Base-by-base conservation (phyloP, 2,888 invertebrate genomes). In the Noctua janthina region DNA sequence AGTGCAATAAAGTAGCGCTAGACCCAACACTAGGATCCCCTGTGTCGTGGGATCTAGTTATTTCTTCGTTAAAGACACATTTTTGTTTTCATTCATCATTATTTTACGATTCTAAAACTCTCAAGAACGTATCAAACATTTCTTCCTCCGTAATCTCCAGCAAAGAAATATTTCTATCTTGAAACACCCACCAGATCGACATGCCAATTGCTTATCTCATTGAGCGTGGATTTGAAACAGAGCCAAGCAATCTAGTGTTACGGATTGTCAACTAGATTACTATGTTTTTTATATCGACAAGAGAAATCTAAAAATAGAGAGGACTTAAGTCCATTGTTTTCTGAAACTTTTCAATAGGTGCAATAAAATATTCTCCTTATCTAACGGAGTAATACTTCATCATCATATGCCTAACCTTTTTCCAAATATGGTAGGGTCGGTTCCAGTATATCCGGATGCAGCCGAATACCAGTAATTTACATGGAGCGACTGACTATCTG, bases 171-270 rank as follows among this genome's bases (percentile, higher is more conserved):
- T 64, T 71, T 78, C 67, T 49, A 68, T 71, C 62, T 68, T 66
- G 79, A 62, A 56, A 71, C 64, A 29, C 62, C 35, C 59, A 29
- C 54, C 29, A 17, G 1, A 59, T 68, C 11, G 74, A 70, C 64
- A 85, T 76, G 81, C 81, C 85, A 87, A 88, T 85, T 74, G 81
- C 51, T 79, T 88, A 88, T 85, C 88, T 88, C 71, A 85, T 76
- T 85, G 85, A 80, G 88, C 70, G 64, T 39, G 64, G 72, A 79
- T 78, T 86, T 86, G 86, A 88, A 83, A 51, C 73, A 15, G 67
- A 62, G 88, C 86, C 88, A 88, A 88, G 35, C 62, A 35, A 78
- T 86, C 67, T 80, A 73, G 46, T 78, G 54, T 62, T 68, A 59
- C 56, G 66, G 51, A 70, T 78, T 79, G 75, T 81, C 76, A 79